Conservation (phyloP, 2,797 vertebrate species). For the Picus viridis region DNA sequence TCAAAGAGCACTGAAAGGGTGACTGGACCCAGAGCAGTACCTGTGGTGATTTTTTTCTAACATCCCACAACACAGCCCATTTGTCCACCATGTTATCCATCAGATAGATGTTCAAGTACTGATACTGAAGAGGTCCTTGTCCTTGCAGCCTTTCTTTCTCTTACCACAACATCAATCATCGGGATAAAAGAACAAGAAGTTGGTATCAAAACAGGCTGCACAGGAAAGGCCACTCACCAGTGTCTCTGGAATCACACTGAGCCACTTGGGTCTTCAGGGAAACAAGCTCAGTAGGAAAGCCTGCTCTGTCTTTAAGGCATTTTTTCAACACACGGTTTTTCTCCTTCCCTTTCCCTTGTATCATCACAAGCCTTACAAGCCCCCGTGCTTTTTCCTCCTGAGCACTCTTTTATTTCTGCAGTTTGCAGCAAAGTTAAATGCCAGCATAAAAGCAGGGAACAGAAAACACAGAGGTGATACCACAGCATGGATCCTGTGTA, state of each 20-base stretch:
- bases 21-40: background rate
- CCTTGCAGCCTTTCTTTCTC: background rate
- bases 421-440: background rate
- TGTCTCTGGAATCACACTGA: background rate
- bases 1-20: background rate
- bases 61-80: background rate
- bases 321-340: background rate
- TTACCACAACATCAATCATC: background rate
- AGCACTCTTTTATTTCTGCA: background rate
- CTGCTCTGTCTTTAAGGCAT: background rate
- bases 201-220: background rate
- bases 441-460: background rate
- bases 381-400: background rate
- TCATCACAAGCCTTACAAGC: background rate
- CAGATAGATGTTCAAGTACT: background rate
- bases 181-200: background rate
- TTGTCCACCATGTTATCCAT: background rate
- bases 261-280: background rate
- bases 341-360: background rate
- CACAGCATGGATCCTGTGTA: constrained; percentile 17
- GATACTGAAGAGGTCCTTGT: background rate
- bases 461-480: background rate
- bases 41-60: background rate
- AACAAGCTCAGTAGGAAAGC: background rate
- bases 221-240: background rate